Conservation (phyloP, 2,888 invertebrate genomes). For the Scrobipalpa atriplicella region DNA sequence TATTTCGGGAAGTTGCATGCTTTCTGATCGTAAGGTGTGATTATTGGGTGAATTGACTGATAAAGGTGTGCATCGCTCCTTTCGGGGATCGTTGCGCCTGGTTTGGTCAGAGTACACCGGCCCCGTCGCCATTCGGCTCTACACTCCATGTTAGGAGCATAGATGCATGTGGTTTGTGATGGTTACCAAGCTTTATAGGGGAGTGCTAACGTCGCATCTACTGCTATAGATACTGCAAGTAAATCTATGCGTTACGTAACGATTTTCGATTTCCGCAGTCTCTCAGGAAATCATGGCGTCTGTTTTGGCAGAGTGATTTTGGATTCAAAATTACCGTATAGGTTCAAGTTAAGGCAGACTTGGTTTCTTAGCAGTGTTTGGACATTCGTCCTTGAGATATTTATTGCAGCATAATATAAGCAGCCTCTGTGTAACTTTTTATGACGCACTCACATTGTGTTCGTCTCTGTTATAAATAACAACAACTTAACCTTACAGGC, state of each 20-base stretch:
- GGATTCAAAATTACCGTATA: neutral
- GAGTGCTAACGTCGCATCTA: neutral
- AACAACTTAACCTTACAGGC: constrained; percentile 26
- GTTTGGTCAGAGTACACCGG: constrained; percentile 3
- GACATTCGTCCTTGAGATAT: neutral
- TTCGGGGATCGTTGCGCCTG: neutral
- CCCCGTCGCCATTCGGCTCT: neutral
- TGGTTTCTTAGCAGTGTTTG: neutral
- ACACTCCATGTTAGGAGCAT: neutral
- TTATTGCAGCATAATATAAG: neutral
- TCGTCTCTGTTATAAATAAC: constrained; percentile 25
- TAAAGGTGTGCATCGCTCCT: constrained; percentile 4
- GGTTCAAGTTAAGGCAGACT: neutral
- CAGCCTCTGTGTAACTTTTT: neutral
- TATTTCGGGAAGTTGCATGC: neutral
- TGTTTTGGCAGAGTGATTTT: neutral
- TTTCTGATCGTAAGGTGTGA: neutral
- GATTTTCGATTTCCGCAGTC: neutral
- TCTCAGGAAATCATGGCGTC: neutral
- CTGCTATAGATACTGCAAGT: neutral
- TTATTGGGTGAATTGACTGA: neutral
- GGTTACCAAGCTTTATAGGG: constrained; percentile 7
- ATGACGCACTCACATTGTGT: constrained; percentile 16
- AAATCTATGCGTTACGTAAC: neutral
- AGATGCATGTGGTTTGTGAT: neutral